Evolutionary conservation across 2,113 vertebrate genomes (phyloP).

Genomic region (Trinectes maculatus): DNA sequence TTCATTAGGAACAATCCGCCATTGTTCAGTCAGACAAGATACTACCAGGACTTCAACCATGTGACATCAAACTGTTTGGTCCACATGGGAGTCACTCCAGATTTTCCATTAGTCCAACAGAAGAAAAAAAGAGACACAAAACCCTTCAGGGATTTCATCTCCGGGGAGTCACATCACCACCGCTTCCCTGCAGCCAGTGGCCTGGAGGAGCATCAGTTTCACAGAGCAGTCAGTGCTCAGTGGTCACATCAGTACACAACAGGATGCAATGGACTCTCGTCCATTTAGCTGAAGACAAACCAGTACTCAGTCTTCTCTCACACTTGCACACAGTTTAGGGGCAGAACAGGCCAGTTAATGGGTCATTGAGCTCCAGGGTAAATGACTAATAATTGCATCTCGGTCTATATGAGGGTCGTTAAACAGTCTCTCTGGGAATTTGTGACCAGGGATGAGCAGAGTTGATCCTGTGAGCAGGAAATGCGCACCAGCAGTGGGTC

Average conservation of each 20-base stretch:
- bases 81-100: too few species aligned
- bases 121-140: too few species aligned
- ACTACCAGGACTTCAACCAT: too few species aligned
- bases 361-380: slow-evolving; percentile 39
- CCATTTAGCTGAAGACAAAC: slow-evolving; percentile 32
- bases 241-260: slow-evolving; percentile 12
- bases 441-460: slow-evolving; percentile 14
- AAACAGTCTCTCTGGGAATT: slow-evolving; percentile 51
- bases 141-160: too few species aligned
- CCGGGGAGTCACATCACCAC: background rate
- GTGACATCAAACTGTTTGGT: too few species aligned
- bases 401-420: slow-evolving; percentile 41
- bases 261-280: slow-evolving; percentile 35
- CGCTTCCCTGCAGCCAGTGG: background rate
- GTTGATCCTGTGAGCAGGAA: slow-evolving; percentile 12
- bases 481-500: background rate
- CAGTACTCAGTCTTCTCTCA: slow-evolving; percentile 5
- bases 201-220: background rate
- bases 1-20: too few species aligned
- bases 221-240: background rate
- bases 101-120: background rate
- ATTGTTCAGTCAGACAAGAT: too few species aligned
- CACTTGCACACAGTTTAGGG: slow-evolving; percentile 23
- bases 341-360: slow-evolving; percentile 45
- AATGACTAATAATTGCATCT: slow-evolving; percentile 43